Evolutionary conservation across 2,888 invertebrate genomes (phyloP).

Genomic region (Hyppa rectilinea): DNA sequence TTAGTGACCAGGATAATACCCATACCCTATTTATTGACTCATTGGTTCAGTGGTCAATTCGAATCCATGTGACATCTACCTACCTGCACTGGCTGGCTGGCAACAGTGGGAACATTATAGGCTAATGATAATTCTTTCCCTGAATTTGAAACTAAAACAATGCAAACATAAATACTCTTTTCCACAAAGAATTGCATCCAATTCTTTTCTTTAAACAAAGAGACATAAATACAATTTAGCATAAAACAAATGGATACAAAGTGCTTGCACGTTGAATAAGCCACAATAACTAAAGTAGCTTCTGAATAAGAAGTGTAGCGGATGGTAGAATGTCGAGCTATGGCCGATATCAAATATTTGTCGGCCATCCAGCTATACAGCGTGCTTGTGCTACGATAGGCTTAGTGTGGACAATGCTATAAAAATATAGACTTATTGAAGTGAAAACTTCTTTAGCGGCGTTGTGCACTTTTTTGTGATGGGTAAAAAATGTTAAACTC

Average conservation of each 20-base stretch:
- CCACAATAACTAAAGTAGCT: constrained; percentile 35
- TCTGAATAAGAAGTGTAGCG: constrained; percentile 50
- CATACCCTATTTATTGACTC: not conserved
- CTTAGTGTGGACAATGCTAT: constrained; percentile 41
- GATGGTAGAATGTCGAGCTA: constrained; percentile 50
- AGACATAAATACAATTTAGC: constrained; percentile 43
- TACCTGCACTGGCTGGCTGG: no score
- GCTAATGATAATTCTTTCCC: no score
- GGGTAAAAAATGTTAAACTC: no score
- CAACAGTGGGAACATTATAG: no score
- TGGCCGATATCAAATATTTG: constrained; percentile 76
- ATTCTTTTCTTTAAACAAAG: constrained; percentile 38
- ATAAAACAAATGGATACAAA: constrained; percentile 47
- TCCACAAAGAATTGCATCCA: not conserved
- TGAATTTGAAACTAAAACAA: not conserved
- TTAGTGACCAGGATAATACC: not conserved
- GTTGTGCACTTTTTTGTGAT: no score
- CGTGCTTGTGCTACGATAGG: constrained; percentile 19
- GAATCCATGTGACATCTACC: no score
- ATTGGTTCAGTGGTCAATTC: no score
- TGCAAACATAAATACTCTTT: constrained; percentile 1
- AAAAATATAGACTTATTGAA: no score
- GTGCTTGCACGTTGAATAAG: constrained; percentile 44
- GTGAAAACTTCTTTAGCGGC: no score
- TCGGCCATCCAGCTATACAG: constrained; percentile 43